phyloP scores from a whole-genome alignment of 2,797 vertebrate species.

The Galaxias olidus region DNA sequence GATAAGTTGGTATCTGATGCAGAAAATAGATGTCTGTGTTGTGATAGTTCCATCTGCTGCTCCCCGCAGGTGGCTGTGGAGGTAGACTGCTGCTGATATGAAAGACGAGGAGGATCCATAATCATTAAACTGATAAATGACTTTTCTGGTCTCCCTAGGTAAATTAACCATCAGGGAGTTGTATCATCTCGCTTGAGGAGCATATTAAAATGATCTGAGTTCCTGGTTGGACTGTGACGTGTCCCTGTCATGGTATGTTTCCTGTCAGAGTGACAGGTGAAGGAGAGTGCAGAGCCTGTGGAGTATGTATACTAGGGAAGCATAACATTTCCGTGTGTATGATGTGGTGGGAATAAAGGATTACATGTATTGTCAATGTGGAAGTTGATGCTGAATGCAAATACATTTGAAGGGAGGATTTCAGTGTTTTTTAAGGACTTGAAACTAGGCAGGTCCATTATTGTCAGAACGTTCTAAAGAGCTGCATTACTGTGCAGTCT shows the following conservation, averaged over 20 bases:
- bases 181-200: constrained; percentile 29
- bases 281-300: too few relatives aligned
- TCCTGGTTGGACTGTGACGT: not conserved
- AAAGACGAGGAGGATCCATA: constrained; percentile 37
- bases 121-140: constrained; percentile 54
- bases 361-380: too few relatives aligned
- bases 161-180: constrained; percentile 41
- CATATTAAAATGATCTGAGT: constrained; percentile 6
- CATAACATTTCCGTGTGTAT: too few relatives aligned
- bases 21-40: constrained; percentile 24
- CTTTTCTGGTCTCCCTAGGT: constrained; percentile 44
- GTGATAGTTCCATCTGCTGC: constrained; percentile 22
- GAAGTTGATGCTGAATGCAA: too few relatives aligned
- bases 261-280: too few relatives aligned
- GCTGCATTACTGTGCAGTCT: too few relatives aligned
- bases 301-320: too few relatives aligned
- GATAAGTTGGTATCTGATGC: constrained; percentile 41
- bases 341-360: too few relatives aligned
- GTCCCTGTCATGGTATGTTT: not conserved
- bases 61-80: constrained; percentile 17
- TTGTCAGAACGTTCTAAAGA: too few relatives aligned
- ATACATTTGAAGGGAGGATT: too few relatives aligned
- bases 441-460: too few relatives aligned
- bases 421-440: too few relatives aligned
- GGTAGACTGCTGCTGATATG: constrained; percentile 36